Evolutionary conservation across 2,797 vertebrate genomes (phyloP), one percentile per base, ranked within the genome.

Genomic region (Coilia nasus): DNA sequence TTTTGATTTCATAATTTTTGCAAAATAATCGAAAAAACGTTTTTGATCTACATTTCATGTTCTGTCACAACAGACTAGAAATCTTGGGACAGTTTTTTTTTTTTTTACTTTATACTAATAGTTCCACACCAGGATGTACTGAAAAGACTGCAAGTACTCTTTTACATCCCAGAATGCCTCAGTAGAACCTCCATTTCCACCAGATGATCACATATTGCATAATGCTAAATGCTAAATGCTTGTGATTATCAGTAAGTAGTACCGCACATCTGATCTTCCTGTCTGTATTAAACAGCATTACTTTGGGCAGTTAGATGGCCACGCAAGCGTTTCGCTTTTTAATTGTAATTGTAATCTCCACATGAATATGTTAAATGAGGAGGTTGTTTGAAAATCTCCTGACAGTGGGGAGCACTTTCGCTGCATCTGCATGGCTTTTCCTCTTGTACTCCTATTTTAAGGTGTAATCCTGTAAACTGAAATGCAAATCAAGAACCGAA

Each of bases 401-500:
- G 86, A 91, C 89, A 88, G 92, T 88, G 62, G 87, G 90, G 90
- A 57, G 87, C 91, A 93, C 92, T 90, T 87, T 71, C 15, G 64
- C 82, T n/a, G n/a, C n/a, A n/a, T n/a, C 90, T 88, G 85, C 62
- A 31, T 41, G 35, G 17, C 23, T 90, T 87, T 94, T 92, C 94
- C 95, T 96, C 96, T 97, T 96, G 92, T 89, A 88, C 91, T 90
- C 93, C 91, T 92, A 96, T 95, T 96, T 97, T 97, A 96, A 97
- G 96, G 96, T 97, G 94, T 95, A 96, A 97, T 97, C 95, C 95
- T n/a, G n/a, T n/a, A n/a, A 95, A 96, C 95, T 97, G 97, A 98
- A 98, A 98, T 98, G 96, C 96, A 98, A 98, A 98, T 98, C 95
- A 93, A 93, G 96, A 97, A 95, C 97, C 97, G 95, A 97, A 97